Conservation (phyloP, 2,888 invertebrate species). For the Parnassius smintheus region DNA sequence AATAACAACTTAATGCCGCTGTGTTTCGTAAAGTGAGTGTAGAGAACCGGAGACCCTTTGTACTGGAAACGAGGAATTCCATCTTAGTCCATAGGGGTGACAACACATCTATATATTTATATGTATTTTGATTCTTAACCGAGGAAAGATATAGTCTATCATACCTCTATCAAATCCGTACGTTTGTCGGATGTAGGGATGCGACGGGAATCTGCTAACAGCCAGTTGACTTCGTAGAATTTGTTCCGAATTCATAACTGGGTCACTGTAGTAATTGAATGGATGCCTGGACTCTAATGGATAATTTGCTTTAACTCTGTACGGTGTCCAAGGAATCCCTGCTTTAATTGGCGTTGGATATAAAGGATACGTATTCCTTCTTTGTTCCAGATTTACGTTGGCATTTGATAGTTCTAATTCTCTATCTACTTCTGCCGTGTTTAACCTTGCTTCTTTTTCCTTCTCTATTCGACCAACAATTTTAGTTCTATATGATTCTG, state of each 20-base stretch:
- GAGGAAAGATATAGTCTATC: background rate
- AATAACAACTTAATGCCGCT: too few relatives aligned
- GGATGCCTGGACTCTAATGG: constrained; percentile 44
- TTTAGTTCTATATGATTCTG: constrained; percentile 44
- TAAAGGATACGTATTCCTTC: constrained; percentile 64
- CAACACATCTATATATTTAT: too few relatives aligned
- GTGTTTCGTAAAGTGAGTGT: too few relatives aligned
- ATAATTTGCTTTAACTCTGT: constrained; percentile 51
- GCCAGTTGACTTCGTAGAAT: constrained; percentile 61
- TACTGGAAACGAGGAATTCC: too few relatives aligned
- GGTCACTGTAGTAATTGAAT: constrained; percentile 62
- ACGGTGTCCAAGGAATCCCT: constrained; percentile 50
- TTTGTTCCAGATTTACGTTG: constrained; percentile 50
- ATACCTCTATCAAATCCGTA: constrained; percentile 69
- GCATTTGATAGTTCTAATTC: constrained; percentile 47
- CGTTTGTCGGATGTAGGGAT: constrained; percentile 57
- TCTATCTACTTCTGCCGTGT: constrained; percentile 47
- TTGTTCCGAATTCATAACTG: constrained; percentile 57
- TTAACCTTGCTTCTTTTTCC: constrained; percentile 38
- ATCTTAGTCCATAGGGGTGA: too few relatives aligned
- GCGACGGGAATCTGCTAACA: constrained; percentile 55
- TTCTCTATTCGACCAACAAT: constrained; percentile 9
- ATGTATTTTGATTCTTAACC: too few relatives aligned
- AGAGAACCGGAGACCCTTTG: too few relatives aligned
- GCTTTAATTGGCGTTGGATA: constrained; percentile 65